Conservation (phyloP, 2,797 vertebrate species). For the Gallinago nigripennis region DNA sequence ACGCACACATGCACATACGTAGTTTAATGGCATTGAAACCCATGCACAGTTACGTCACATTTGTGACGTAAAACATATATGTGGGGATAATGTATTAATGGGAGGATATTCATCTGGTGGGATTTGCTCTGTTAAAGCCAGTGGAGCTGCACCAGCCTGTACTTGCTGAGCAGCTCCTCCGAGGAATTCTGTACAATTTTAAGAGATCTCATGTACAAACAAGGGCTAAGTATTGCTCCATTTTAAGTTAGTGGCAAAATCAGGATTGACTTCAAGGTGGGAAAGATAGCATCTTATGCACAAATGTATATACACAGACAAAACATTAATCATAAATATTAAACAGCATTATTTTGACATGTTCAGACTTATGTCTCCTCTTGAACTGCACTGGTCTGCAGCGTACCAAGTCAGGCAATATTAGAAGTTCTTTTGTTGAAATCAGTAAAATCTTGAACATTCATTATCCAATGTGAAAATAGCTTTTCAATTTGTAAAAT, state of each 20-base stretch:
- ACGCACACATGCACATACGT: background rate
- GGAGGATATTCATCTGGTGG: background rate
- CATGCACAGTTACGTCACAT: background rate
- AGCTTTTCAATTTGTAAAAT: background rate
- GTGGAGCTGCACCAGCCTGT: background rate
- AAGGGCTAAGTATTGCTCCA: background rate
- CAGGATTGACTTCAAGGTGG: background rate
- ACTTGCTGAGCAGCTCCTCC: background rate
- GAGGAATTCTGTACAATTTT: background rate
- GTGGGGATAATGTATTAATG: background rate
- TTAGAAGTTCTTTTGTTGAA: background rate
- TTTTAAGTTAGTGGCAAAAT: background rate
- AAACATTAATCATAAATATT: background rate
- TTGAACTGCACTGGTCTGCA: background rate
- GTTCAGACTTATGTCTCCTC: background rate
- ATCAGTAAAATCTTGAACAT: background rate
- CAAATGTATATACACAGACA: background rate
- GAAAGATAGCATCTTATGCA: background rate
- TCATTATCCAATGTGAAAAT: background rate
- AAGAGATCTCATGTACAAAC: background rate
- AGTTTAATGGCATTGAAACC: constrained; percentile 24
- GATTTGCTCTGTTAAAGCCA: background rate
- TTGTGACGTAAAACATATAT: background rate
- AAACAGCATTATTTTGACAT: background rate
- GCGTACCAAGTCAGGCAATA: background rate